Conservation (phyloP, 1,140 invertebrate species). For the Mya arenaria region DNA sequence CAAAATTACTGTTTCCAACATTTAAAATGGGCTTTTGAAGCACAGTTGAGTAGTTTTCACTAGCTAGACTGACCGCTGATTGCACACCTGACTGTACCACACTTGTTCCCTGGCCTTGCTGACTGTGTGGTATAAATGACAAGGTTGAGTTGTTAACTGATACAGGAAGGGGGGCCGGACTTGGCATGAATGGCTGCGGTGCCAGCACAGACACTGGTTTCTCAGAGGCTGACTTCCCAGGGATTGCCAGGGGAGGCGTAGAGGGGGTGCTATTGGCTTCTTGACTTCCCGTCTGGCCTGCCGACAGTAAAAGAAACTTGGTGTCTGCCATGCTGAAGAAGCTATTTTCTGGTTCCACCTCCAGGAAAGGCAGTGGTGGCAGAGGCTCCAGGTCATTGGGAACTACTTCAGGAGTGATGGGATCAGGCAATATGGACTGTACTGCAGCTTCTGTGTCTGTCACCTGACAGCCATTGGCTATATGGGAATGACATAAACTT, state of each 20-base stretch:
- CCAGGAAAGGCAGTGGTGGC: conserved; percentile 2
- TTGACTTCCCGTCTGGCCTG: too few species aligned
- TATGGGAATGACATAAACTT: conserved; percentile 29
- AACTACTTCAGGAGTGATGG: neutral
- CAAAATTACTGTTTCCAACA: conserved; percentile 17
- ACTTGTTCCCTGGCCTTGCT: neutral
- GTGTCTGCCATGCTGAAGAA: neutral
- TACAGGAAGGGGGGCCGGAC: too few species aligned
- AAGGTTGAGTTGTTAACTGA: too few species aligned
- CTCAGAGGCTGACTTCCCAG: too few species aligned
- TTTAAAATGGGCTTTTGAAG: conserved; percentile 24
- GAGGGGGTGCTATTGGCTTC: too few species aligned
- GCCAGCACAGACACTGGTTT: too few species aligned
- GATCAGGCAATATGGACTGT: conserved; percentile 3
- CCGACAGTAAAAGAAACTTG: conserved; percentile 11
- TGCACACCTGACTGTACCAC: conserved; percentile 6
- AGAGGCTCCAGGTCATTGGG: neutral
- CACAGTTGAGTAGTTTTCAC: neutral
- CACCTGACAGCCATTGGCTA: conserved; percentile 6
- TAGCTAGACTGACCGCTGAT: neutral
- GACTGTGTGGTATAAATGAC: conserved; percentile 25
- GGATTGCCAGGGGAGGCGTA: too few species aligned
- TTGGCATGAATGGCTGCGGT: too few species aligned
- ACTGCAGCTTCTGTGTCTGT: conserved; percentile 21
- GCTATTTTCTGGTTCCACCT: neutral